Percentiles rank a stretch among this genome's conserved stretches.
phyloP scores from a whole-genome alignment of 2,888 invertebrate genomes.

The Scaptomyza tumidula region DNA sequence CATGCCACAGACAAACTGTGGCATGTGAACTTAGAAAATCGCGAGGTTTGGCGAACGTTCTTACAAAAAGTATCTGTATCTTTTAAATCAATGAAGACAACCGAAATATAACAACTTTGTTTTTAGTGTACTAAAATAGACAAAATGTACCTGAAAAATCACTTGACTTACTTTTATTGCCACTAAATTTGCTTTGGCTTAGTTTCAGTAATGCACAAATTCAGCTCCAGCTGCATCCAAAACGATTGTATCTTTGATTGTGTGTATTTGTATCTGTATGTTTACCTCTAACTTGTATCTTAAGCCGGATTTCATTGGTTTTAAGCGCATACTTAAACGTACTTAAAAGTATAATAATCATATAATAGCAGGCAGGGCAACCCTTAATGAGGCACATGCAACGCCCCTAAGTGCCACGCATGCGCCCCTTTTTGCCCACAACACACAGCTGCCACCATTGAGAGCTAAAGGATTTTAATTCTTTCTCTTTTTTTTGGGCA shows the following conservation, averaged over 20 bases:
- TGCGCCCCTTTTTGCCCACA: conserved; percentile 10
- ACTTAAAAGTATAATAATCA: conserved; percentile 33
- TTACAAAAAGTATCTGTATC: not conserved
- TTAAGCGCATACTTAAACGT: conserved; percentile 67
- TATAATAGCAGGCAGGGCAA: conserved; percentile 27
- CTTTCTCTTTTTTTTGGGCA: conserved; percentile 49
- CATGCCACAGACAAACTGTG: conserved; percentile 40
- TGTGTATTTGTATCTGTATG: conserved; percentile 20
- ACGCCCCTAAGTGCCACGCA: conserved; percentile 60
- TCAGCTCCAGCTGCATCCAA: not conserved
- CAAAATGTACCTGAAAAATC: not conserved
- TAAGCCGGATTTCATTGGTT: conserved; percentile 25
- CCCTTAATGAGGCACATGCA: conserved; percentile 55
- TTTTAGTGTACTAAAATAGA: too few relatives aligned
- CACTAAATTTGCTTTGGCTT: not conserved
- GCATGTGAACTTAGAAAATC: conserved; percentile 37
- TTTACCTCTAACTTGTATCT: conserved; percentile 11
- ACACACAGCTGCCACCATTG: conserved; percentile 38
- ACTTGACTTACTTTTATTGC: not conserved
- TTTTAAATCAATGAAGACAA: not conserved
- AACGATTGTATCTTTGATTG: conserved; percentile 3
- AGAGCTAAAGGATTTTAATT: conserved; percentile 40
- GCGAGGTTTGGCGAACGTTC: conserved; percentile 9
- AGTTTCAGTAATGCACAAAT: too few relatives aligned
- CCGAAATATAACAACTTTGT: not conserved